These are phyloP conservation scores for Spongilla lacustris DNA, from an alignment of 37 sponge, comb jelly and placozoan species.

Conservation along the genomic window DNA sequence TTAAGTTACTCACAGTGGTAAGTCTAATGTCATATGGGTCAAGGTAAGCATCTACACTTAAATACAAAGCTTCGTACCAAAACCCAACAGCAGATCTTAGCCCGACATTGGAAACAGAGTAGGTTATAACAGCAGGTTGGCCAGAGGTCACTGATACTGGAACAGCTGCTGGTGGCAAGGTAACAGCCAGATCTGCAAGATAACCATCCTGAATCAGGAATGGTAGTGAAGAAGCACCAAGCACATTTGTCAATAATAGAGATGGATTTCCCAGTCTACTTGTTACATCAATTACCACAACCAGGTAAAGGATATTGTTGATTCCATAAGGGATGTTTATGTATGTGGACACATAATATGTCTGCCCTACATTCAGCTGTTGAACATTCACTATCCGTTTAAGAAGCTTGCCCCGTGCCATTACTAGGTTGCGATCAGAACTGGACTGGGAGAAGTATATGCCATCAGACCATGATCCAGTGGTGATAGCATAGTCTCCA, in stretches of 20 bases:
- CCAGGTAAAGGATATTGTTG: constrained; percentile 8
- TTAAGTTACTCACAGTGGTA: not conserved
- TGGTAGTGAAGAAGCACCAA: not conserved
- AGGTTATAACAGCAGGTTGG: constrained; percentile 3
- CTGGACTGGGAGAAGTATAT: not conserved
- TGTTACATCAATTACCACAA: constrained; percentile 18
- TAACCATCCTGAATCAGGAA: constrained; percentile 22
- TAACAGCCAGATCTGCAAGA: constrained; percentile 13
- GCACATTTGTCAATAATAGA: not conserved
- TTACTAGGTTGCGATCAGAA: not conserved
- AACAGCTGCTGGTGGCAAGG: not conserved
- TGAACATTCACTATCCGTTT: constrained; percentile 4
- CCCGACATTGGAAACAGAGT: constrained; percentile 12
- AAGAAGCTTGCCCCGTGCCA: constrained; percentile 9
- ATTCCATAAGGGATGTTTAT: constrained; percentile 7
- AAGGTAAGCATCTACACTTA: constrained; percentile 25
- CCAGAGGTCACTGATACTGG: not conserved
- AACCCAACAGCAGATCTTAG: not conserved
- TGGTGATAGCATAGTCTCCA: constrained; percentile 4
- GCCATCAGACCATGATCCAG: constrained; percentile 16
- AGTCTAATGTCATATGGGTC: constrained; percentile 47
- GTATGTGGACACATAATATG: not conserved
- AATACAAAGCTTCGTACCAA: constrained; percentile 28
- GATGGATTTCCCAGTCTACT: constrained; percentile 10
- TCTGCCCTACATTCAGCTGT: not conserved